Conservation (phyloP, 2,888 invertebrate species). For the Sinodicranocentrus sp. region DNA sequence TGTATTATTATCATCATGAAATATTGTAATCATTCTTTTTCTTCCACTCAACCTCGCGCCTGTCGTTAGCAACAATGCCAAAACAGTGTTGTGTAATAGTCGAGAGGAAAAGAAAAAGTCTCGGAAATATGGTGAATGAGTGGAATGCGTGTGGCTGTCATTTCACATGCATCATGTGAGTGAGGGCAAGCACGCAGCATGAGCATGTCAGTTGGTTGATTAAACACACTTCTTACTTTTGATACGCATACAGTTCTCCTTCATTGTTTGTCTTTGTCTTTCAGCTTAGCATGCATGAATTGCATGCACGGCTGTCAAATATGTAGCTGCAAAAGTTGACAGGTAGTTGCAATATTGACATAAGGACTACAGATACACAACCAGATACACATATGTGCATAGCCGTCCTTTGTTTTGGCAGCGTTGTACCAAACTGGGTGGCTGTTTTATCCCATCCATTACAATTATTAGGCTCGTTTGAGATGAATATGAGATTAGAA, state of each 20-base stretch:
- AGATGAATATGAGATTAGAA: too few species aligned
- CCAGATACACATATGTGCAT: background rate
- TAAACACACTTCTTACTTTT: background rate
- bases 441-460: too few species aligned
- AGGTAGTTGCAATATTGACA: slow-evolving; percentile 12
- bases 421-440: too few species aligned
- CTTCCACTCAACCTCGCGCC: background rate
- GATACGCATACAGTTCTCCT: too few species aligned
- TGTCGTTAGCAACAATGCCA: background rate
- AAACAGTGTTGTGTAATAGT: too few species aligned
- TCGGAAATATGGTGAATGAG: too few species aligned
- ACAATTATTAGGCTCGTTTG: too few species aligned
- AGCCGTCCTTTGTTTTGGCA: too few species aligned
- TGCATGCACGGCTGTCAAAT: slow-evolving; percentile 2
- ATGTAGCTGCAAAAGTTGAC: background rate
- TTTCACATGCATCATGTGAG: too few species aligned
- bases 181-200: too few species aligned
- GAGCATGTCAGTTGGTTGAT: slow-evolving; percentile 1
- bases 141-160: too few species aligned
- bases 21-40: background rate
- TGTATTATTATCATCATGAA: background rate
- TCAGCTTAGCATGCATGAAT: background rate
- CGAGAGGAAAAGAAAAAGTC: too few species aligned
- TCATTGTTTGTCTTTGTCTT: background rate
- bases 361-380: background rate